phyloP scores from a whole-genome alignment of 2,797 vertebrate genomes.

The Stomatorhinus walkeri region DNA sequence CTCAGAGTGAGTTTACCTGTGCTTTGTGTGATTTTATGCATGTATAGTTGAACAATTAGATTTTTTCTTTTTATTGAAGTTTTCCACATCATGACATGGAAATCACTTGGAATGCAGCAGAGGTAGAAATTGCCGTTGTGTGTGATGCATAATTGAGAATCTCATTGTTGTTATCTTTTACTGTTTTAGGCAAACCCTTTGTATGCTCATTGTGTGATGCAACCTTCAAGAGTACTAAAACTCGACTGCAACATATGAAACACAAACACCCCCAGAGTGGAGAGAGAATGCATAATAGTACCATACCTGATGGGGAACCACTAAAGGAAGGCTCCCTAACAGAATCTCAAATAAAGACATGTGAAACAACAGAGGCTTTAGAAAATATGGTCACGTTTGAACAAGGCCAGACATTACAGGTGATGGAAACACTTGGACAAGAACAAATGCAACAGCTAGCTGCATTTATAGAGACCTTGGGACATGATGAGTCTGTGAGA shows the following conservation, averaged over 20 bases:
- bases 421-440: slow-evolving; percentile 63
- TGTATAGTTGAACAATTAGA: neutral
- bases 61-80: neutral
- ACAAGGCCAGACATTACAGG: slow-evolving; percentile 52
- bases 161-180: neutral
- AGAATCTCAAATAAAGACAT: slow-evolving; percentile 52
- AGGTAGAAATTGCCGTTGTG: neutral
- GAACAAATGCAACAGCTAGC: slow-evolving; percentile 60
- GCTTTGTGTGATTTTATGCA: neutral
- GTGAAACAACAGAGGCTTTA: slow-evolving; percentile 40
- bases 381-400: slow-evolving; percentile 54
- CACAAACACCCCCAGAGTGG: slow-evolving; percentile 48
- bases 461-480: slow-evolving; percentile 58
- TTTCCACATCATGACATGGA: neutral
- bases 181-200: slow-evolving; percentile 44
- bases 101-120: neutral
- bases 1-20: slow-evolving; percentile 16
- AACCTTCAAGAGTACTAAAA: slow-evolving; percentile 57
- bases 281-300: neutral
- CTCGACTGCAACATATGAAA: slow-evolving; percentile 55
- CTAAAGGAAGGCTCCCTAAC: slow-evolving; percentile 40
- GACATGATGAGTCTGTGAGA: slow-evolving; percentile 66
- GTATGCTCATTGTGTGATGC: slow-evolving; percentile 57
- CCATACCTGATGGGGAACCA: slow-evolving; percentile 20
- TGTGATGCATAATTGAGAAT: neutral